phyloP scores from a whole-genome alignment of 2,888 invertebrate species.

The Clistopyga incitator region DNA sequence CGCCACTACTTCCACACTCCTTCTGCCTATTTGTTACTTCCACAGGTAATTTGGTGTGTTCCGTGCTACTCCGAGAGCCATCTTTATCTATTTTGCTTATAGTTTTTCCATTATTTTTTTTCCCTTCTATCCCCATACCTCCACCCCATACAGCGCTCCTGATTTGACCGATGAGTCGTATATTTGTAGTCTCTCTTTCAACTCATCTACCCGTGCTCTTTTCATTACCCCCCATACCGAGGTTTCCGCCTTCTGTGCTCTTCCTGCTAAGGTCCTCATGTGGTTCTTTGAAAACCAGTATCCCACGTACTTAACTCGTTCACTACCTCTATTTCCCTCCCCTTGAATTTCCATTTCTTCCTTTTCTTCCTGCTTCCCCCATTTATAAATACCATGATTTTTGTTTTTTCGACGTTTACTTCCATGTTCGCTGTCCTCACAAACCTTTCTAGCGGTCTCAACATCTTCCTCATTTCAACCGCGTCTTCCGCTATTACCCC shows the following conservation, averaged over 20 bases:
- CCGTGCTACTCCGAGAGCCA: neutral
- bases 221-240: constrained; percentile 28
- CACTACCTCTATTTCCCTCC: constrained; percentile 29
- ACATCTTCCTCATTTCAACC: constrained; percentile 24
- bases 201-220: neutral
- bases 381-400: constrained; percentile 48
- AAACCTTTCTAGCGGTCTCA: constrained; percentile 27
- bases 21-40: constrained; percentile 3
- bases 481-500: constrained; percentile 40
- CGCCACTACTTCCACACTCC: constrained; percentile 5
- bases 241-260: constrained; percentile 13
- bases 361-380: neutral
- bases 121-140: constrained; percentile 7
- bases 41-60: neutral
- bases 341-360: constrained; percentile 32
- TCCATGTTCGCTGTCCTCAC: constrained; percentile 30
- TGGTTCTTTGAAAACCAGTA: constrained; percentile 39
- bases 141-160: constrained; percentile 6
- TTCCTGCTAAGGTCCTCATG: constrained; percentile 6
- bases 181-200: neutral
- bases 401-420: constrained; percentile 40
- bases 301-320: constrained; percentile 51
- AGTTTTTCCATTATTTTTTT: neutral
- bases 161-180: neutral
- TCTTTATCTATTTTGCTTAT: neutral